These are phyloP conservation scores for Iphiclides podalirius DNA, from an alignment of 2,888 invertebrate genomes.

Conservation along the genomic window DNA sequence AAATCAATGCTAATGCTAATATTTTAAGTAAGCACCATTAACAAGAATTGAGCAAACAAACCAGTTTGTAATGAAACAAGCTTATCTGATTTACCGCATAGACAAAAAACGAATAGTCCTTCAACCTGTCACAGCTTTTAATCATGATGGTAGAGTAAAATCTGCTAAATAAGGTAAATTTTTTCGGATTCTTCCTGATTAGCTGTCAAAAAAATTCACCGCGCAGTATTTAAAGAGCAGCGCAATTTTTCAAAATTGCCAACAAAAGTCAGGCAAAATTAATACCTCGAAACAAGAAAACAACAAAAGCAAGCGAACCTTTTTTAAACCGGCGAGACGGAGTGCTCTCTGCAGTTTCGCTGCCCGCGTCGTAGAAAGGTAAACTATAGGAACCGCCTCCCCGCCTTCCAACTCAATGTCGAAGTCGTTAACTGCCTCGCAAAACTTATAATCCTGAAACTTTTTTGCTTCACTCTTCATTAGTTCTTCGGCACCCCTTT, in stretches of 20 bases:
- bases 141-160: slow-evolving; percentile 4
- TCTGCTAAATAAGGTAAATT: slow-evolving; percentile 6
- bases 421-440: slow-evolving; percentile 70
- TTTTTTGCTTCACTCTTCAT: slow-evolving; percentile 64
- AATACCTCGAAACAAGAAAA: slow-evolving; percentile 3
- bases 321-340: slow-evolving; percentile 78
- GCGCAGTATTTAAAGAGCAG: slow-evolving; percentile 10
- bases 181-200: slow-evolving; percentile 21
- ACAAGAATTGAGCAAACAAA: too few relatives aligned
- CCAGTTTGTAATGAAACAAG: neutral
- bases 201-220: slow-evolving; percentile 25
- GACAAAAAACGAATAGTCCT: neutral
- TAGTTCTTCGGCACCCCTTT: slow-evolving; percentile 53
- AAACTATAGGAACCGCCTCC: slow-evolving; percentile 68
- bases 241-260: slow-evolving; percentile 13
- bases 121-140: neutral
- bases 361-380: slow-evolving; percentile 74
- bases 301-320: slow-evolving; percentile 50
- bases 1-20: too few relatives aligned
- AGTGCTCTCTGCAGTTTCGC: slow-evolving; percentile 77
- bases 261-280: slow-evolving; percentile 11
- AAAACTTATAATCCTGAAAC: slow-evolving; percentile 69
- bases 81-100: neutral
- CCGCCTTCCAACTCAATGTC: slow-evolving; percentile 66
- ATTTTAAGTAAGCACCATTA: too few relatives aligned